Percentiles rank a stretch among this genome's conserved stretches.
These are phyloP conservation scores for Heliopora coerulea DNA, from an alignment of 92 coral and sea anemone genomes.

Conservation along the genomic window DNA sequence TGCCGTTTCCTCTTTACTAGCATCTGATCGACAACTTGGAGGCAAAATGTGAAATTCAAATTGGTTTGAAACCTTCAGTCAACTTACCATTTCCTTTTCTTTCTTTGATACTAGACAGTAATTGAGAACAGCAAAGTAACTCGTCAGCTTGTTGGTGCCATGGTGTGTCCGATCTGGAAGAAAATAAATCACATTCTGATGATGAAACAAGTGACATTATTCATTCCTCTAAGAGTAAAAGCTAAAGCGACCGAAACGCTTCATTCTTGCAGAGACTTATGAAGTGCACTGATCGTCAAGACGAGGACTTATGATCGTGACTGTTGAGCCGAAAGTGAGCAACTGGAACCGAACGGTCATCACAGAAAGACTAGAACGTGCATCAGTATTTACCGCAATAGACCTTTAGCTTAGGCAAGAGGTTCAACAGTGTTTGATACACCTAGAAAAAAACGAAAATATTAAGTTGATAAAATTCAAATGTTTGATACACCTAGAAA, in stretches of 20 bases:
- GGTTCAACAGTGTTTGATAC: slow-evolving; percentile 68
- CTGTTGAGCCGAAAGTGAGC: too few relatives aligned
- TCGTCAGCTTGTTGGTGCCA: slow-evolving; percentile 91
- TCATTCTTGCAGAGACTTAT: too few relatives aligned
- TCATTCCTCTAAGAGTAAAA: too few relatives aligned
- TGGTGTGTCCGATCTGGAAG: slow-evolving; percentile 90
- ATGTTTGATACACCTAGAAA: too few relatives aligned
- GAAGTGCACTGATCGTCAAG: too few relatives aligned
- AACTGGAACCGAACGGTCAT: background rate
- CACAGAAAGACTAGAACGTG: too few relatives aligned
- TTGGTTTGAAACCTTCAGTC: background rate
- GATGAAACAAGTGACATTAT: background rate
- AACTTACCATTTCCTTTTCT: slow-evolving; percentile 88
- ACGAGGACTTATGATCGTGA: too few relatives aligned
- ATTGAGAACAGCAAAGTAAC: slow-evolving; percentile 90
- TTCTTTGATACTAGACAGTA: slow-evolving; percentile 88
- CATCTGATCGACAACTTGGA: too few relatives aligned
- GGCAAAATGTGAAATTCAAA: too few relatives aligned
- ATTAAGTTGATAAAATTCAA: background rate
- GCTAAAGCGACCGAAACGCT: too few relatives aligned
- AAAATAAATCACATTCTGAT: background rate
- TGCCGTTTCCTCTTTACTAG: too few relatives aligned
- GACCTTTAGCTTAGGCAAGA: slow-evolving; percentile 69
- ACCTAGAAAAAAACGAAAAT: slow-evolving; percentile 55
- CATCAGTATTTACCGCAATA: slow-evolving; percentile 70